Conservation (phyloP, 2,797 vertebrate genomes). For the Gastrophryne carolinensis region DNA sequence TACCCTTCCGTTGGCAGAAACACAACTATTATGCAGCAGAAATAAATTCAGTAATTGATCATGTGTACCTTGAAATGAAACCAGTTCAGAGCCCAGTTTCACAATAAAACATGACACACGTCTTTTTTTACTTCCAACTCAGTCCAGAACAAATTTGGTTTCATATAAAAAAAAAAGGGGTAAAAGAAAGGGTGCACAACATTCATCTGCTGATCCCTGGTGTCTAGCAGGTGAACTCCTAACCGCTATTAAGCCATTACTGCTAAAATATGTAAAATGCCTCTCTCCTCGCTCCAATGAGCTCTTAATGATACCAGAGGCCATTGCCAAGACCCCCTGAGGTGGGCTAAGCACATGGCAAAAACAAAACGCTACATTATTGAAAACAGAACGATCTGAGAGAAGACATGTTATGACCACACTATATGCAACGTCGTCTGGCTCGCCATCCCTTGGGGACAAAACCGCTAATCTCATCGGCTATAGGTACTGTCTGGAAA, state of each 20-base stretch:
- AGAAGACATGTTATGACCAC: background rate
- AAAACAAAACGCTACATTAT: slow-evolving; percentile 16
- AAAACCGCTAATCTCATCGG: background rate
- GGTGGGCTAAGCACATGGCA: slow-evolving; percentile 35
- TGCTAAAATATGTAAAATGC: slow-evolving; percentile 42
- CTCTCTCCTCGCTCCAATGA: slow-evolving; percentile 41
- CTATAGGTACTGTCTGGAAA: background rate
- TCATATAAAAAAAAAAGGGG: background rate
- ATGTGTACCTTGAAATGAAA: background rate
- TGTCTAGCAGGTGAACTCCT: slow-evolving; percentile 30
- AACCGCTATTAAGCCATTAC: slow-evolving; percentile 35
- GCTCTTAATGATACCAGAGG: slow-evolving; percentile 33
- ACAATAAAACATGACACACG: background rate
- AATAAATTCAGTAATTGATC: background rate
- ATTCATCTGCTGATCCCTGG: slow-evolving; percentile 22
- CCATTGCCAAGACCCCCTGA: slow-evolving; percentile 42
- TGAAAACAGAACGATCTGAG: slow-evolving; percentile 10
- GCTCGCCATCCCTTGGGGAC: background rate
- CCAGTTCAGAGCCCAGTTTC: background rate
- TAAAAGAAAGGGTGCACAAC: background rate
- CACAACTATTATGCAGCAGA: no score
- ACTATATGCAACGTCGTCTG: background rate
- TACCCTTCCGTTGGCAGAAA: no score
- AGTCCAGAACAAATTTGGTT: background rate
- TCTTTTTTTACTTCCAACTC: background rate